Evolutionary conservation across 2,797 vertebrate species (phyloP), one percentile per base, ranked within the genome.

Genomic region (Cossypha niveicapilla): DNA sequence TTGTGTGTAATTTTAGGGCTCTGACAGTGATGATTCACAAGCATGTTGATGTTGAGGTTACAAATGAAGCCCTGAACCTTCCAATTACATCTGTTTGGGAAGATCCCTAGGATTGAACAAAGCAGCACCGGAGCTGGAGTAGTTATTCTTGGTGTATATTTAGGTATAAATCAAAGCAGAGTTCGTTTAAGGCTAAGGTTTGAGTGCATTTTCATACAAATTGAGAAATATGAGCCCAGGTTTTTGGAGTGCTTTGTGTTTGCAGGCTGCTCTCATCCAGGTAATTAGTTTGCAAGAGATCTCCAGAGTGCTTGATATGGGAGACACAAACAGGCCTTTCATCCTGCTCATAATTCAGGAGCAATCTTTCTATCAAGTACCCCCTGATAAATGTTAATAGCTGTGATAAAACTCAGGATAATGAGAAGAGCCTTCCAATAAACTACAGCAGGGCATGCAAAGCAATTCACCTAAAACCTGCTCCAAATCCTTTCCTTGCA

Each of bases 281-380:
- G 78, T 95, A 94, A 96, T 96, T 90, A 54, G 62, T 72, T 92
- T 96, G 91, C 61, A 81, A 58, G 47, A 85, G 88, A 82, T 90
- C 57, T 82, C 82, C 88, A 70, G 35, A 68, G 41, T 48, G 81
- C 86, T 81, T 45, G 41, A 77, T 90, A 95, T 12, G n/a, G 88
- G 91, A 92, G 86, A 41, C 85, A 94, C 65, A 94, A 95, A 89
- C 42, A 22, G 50, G 60, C 75, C 90, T 96, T 97, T 96, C 91
- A 96, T 96, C 80, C 75, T 81, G 57, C 75, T 95, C 61, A 82
- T 95, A 93, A 95, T 66, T 50, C 63, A 88, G 76, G 17, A 92
- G 63, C 57, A 96, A 95, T 96, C 92, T 96, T 93, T 65, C 80
- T 75, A 95, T 94, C 92, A 86, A 73, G n/a, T 45, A 86, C 87